phyloP scores from a whole-genome alignment of 2,113 vertebrate genomes.

The Charina bottae region DNA sequence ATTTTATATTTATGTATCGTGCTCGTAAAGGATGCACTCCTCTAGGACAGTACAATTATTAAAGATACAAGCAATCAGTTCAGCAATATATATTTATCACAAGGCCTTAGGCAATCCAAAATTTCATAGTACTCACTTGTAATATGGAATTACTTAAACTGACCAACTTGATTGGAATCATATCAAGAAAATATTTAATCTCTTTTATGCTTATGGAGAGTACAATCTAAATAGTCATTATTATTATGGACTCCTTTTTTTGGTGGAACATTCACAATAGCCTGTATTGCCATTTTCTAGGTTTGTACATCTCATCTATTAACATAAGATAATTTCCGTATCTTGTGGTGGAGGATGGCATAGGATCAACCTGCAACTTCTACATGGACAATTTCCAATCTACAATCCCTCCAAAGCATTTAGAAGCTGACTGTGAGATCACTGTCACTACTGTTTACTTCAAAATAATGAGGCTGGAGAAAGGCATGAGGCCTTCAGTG shows the following conservation, averaged over 20 bases:
- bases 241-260: background rate
- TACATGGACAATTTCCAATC: background rate
- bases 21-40: background rate
- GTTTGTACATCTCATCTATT: background rate
- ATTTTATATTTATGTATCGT: conserved; percentile 19
- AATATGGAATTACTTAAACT: background rate
- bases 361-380: background rate
- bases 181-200: background rate
- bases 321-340: background rate
- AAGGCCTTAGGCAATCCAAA: background rate
- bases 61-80: background rate
- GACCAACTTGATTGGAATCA: background rate
- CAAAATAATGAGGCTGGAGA: background rate
- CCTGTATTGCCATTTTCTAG: background rate
- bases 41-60: background rate
- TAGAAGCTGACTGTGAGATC: background rate
- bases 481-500: background rate
- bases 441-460: background rate
- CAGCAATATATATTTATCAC: background rate
- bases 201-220: background rate
- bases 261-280: background rate
- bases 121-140: background rate
- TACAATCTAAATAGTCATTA: background rate
- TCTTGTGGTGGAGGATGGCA: background rate
- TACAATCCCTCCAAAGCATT: background rate